Evolutionary conservation across 2,888 invertebrate genomes (phyloP).

Genomic region (Synergus japonicus): DNA sequence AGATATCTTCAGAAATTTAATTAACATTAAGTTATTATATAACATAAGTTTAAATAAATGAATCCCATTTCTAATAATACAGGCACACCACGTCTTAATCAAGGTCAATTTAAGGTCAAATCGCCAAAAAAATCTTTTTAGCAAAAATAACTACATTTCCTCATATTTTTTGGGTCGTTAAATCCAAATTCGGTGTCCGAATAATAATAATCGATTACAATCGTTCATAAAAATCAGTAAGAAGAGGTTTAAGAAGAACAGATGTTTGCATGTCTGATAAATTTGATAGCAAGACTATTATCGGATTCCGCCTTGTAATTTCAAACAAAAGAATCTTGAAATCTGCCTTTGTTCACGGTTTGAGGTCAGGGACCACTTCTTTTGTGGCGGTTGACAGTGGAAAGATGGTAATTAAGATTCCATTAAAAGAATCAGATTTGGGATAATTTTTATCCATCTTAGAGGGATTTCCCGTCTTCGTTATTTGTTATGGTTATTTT

Average conservation of each 20-base stretch:
- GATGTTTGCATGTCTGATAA: constrained; percentile 42
- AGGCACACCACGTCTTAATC: no score
- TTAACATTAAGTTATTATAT: no score
- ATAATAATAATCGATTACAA: not conserved
- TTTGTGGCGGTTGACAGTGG: constrained; percentile 60
- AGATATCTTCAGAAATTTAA: not conserved
- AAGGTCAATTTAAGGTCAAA: no score
- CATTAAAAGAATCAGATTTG: constrained; percentile 4
- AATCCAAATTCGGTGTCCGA: no score
- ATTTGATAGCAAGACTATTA: constrained; percentile 64
- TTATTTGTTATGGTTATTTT: not conserved
- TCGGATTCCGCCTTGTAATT: constrained; percentile 64
- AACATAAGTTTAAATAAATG: no score
- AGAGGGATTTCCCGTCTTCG: not conserved
- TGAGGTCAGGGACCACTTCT: constrained; percentile 67
- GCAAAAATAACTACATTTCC: no score
- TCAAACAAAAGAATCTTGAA: constrained; percentile 63
- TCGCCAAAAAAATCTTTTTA: no score
- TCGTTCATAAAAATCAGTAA: not conserved
- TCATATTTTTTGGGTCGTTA: no score
- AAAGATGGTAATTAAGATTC: not conserved
- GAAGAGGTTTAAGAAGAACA: not conserved
- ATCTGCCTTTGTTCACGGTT: constrained; percentile 25
- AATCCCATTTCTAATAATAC: no score
- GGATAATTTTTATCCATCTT: not conserved